Conservation (phyloP, 2,888 invertebrate genomes). For the Brachypterus glaber region DNA sequence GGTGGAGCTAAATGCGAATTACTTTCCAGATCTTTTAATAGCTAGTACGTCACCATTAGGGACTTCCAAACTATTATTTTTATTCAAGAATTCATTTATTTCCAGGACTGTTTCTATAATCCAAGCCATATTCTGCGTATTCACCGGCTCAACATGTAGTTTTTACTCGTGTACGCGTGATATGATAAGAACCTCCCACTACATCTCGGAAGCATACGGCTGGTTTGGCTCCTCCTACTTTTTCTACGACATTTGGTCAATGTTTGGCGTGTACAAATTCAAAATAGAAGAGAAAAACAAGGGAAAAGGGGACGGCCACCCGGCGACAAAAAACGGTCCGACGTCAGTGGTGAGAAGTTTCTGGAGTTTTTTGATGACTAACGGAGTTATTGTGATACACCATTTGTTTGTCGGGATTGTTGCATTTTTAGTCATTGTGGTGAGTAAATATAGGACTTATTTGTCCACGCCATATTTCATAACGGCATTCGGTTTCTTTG, state of each 20-base stretch:
- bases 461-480: too few relatives aligned
- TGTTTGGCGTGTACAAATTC: slow-evolving; percentile 57
- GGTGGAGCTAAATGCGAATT: too few relatives aligned
- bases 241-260: slow-evolving; percentile 72
- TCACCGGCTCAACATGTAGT: slow-evolving; percentile 57
- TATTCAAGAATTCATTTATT: slow-evolving; percentile 8
- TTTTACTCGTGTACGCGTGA: slow-evolving; percentile 59
- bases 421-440: slow-evolving; percentile 64
- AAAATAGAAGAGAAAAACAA: slow-evolving; percentile 18
- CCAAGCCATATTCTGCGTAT: slow-evolving; percentile 58
- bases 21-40: too few relatives aligned
- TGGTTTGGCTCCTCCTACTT: slow-evolving; percentile 74
- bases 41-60: too few relatives aligned
- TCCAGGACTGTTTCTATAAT: slow-evolving; percentile 61
- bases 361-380: slow-evolving; percentile 41
- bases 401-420: slow-evolving; percentile 67
- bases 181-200: slow-evolving; percentile 59
- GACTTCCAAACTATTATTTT: slow-evolving; percentile 1
- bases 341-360: slow-evolving; percentile 5
- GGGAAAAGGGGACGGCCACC: slow-evolving; percentile 17
- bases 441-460: too few relatives aligned
- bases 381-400: slow-evolving; percentile 64
- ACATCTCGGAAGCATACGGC: slow-evolving; percentile 65
- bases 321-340: slow-evolving; percentile 6
- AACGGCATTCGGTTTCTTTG: too few relatives aligned